A percentile compares a stretch with the other conserved stretches of the same genome.
Evolutionary conservation across 2,797 vertebrate genomes (phyloP).

Genomic region (Acanthurus leucopareius): DNA sequence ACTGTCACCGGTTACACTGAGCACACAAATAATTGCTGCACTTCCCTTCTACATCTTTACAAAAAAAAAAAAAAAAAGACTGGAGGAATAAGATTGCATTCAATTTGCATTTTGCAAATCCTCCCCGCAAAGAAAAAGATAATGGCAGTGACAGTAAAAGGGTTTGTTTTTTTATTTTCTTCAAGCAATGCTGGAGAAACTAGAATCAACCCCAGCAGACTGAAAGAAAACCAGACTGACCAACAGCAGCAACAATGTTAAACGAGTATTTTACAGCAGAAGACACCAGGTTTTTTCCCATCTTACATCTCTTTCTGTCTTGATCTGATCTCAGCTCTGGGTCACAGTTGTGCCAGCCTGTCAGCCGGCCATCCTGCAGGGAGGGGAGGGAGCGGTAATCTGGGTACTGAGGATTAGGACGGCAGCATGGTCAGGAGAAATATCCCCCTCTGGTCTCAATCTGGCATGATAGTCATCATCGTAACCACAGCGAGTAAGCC

Average conservation of each 20-base stretch:
- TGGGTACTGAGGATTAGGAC: conserved; percentile 75
- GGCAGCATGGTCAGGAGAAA: conserved; percentile 70
- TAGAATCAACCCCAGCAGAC: conserved; percentile 3
- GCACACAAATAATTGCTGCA: not conserved
- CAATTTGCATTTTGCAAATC: conserved; percentile 15
- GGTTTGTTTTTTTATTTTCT: not conserved
- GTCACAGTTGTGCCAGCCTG: conserved; percentile 38
- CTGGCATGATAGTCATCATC: conserved; percentile 67
- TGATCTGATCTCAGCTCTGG: conserved; percentile 38
- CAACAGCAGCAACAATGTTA: conserved; percentile 22
- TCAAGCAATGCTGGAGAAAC: conserved; percentile 4
- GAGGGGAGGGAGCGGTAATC: conserved; percentile 69
- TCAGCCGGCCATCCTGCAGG: conserved; percentile 54
- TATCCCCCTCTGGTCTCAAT: conserved; percentile 73
- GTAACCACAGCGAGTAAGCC: conserved; percentile 34
- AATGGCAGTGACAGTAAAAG: not conserved
- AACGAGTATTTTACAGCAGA: conserved; percentile 13
- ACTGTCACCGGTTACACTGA: not conserved
- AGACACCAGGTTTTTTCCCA: conserved; percentile 21
- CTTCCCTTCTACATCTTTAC: not conserved
- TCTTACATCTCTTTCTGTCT: conserved; percentile 17
- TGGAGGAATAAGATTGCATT: not conserved
- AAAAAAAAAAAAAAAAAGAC: no score
- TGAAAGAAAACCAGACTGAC: conserved; percentile 17
- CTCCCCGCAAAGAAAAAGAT: conserved; percentile 1